Conservation (phyloP, 2,888 invertebrate genomes). For the Ormia ochracea region DNA sequence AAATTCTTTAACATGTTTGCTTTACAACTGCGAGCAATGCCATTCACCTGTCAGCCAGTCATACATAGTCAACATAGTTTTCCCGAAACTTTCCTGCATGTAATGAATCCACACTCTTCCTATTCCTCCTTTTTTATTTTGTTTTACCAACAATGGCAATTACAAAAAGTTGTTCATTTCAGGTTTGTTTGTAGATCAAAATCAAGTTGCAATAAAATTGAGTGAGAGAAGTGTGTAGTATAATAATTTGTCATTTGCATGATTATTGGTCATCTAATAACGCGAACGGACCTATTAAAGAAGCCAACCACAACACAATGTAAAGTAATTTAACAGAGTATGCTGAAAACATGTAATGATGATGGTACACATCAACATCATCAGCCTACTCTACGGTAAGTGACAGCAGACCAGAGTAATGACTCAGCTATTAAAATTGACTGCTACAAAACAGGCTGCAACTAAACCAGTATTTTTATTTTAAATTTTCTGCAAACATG, state of each 20-base stretch:
- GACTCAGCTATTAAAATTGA: conserved; percentile 22
- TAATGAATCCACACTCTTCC: too few relatives aligned
- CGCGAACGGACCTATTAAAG: conserved; percentile 26
- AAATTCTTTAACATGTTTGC: too few relatives aligned
- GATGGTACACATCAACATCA: conserved; percentile 11
- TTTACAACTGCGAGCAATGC: too few relatives aligned
- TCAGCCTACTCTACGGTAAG: conserved; percentile 17
- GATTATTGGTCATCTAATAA: conserved; percentile 48
- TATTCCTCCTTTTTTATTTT: not conserved
- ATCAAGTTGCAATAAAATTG: not conserved
- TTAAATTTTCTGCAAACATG: not conserved
- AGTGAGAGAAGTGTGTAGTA: not conserved
- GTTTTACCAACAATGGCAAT: not conserved
- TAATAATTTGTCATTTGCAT: conserved; percentile 57
- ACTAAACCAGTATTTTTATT: not conserved
- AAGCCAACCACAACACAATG: conserved; percentile 18
- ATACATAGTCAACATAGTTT: too few relatives aligned
- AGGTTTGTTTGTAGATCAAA: conserved; percentile 8
- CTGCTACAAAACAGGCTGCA: conserved; percentile 25
- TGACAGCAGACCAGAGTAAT: conserved; percentile 37
- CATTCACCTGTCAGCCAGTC: too few relatives aligned
- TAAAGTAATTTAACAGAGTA: conserved; percentile 10
- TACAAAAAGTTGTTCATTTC: conserved; percentile 5
- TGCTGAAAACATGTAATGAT: conserved; percentile 37
- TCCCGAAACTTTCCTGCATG: too few relatives aligned